Conservation (phyloP, 2,888 invertebrate species). For the Metalampra italica region DNA sequence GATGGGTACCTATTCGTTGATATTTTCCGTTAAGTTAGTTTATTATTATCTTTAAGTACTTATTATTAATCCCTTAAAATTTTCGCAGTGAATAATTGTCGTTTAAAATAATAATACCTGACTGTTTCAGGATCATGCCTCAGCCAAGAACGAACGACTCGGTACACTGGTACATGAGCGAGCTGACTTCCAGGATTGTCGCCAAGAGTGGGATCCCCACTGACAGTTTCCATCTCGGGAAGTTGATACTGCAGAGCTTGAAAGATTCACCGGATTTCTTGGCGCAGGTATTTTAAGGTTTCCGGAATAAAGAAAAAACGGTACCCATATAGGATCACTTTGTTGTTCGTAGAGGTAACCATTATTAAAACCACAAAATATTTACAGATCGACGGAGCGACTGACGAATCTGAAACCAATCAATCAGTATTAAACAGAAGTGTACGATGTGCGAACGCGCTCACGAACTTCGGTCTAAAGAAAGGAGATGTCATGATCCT, state of each 20-base stretch:
- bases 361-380: too few species aligned
- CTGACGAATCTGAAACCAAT: constrained; percentile 48
- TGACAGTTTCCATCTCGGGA: constrained; percentile 47
- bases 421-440: constrained; percentile 37
- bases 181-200: constrained; percentile 39
- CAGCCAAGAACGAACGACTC: constrained; percentile 27
- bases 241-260: constrained; percentile 45
- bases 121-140: background rate
- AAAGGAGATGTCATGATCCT: constrained; percentile 54
- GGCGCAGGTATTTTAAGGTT: constrained; percentile 37
- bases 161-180: constrained; percentile 44
- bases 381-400: constrained; percentile 41
- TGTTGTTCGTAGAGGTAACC: too few species aligned
- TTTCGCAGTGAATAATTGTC: too few species aligned
- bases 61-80: too few species aligned
- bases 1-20: too few species aligned
- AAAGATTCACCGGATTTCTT: constrained; percentile 44
- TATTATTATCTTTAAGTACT: too few species aligned
- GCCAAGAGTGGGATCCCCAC: constrained; percentile 39
- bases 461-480: constrained; percentile 42
- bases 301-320: too few species aligned
- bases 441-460: constrained; percentile 41
- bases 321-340: too few species aligned
- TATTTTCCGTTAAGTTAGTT: too few species aligned
- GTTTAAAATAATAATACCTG: background rate